Evolutionary conservation across 2,113 vertebrate genomes (phyloP).

Genomic region (Sylvia atricapilla): DNA sequence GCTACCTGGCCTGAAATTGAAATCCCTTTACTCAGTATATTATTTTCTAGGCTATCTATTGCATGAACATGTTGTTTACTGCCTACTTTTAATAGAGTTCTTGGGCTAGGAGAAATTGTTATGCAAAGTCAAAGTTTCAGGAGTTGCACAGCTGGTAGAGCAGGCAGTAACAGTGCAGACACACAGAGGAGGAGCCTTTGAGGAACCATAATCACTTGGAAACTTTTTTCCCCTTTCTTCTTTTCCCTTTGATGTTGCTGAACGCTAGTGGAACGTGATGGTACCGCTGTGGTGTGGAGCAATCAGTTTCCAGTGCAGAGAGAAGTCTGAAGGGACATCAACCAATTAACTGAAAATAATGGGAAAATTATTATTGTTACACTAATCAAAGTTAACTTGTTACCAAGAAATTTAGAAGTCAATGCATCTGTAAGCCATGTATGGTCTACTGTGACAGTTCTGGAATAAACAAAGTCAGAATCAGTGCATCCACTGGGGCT

Average conservation of each 20-base stretch:
- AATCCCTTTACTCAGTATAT: neutral
- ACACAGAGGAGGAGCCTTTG: neutral
- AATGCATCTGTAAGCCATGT: neutral
- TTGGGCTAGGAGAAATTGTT: neutral
- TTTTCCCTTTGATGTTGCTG: neutral
- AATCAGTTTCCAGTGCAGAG: neutral
- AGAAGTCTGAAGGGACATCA: neutral
- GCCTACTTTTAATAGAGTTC: neutral
- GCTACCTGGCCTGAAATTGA: neutral
- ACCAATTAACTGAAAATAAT: slow-evolving; percentile 50
- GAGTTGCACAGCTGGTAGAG: neutral
- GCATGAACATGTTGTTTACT: neutral
- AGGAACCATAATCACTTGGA: neutral
- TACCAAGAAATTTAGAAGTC: neutral
- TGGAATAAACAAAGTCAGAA: neutral
- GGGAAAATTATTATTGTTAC: neutral
- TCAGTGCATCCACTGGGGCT: neutral
- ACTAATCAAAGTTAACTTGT: neutral
- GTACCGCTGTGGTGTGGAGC: neutral
- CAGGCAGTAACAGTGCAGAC: neutral
- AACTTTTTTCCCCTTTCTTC: neutral
- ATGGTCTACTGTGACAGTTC: neutral
- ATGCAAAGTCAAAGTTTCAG: neutral
- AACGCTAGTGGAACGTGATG: neutral
- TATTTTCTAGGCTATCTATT: neutral